These are phyloP conservation scores for Eriosoma lanigerum DNA, from an alignment of 1,140 invertebrate species.

Conservation along the genomic window DNA sequence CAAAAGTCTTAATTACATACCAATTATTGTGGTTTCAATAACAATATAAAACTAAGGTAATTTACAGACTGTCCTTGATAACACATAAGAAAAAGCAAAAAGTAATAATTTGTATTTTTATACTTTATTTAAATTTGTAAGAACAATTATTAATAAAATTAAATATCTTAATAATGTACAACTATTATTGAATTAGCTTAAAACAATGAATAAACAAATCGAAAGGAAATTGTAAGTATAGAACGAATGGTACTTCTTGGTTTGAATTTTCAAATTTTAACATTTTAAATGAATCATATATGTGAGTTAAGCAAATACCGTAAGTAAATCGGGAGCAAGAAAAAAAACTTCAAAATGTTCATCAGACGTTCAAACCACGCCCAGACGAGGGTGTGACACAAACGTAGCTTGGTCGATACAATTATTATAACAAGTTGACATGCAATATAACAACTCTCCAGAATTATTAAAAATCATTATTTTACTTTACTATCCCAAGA, in stretches of 20 bases:
- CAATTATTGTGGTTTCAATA: too few relatives aligned
- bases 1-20: too few relatives aligned
- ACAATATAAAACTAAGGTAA: too few relatives aligned
- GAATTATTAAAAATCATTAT: constrained; percentile 47
- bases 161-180: too few relatives aligned
- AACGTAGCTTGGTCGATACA: constrained; percentile 43
- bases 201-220: neutral
- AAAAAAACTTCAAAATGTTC: constrained; percentile 43
- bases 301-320: neutral
- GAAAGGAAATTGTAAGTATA: constrained; percentile 17
- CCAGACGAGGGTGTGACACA: constrained; percentile 44
- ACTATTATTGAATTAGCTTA: too few relatives aligned
- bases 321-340: constrained; percentile 24
- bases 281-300: constrained; percentile 14
- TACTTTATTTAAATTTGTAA: too few relatives aligned
- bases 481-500: neutral
- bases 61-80: too few relatives aligned
- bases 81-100: too few relatives aligned
- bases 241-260: neutral
- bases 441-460: constrained; percentile 22
- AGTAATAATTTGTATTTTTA: too few relatives aligned
- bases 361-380: constrained; percentile 39
- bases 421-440: constrained; percentile 44
- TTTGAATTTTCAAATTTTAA: constrained; percentile 2
- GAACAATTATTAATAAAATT: too few relatives aligned